Evolutionary conservation across 1,140 invertebrate genomes (phyloP).

Genomic region (Drosophila guanche): DNA sequence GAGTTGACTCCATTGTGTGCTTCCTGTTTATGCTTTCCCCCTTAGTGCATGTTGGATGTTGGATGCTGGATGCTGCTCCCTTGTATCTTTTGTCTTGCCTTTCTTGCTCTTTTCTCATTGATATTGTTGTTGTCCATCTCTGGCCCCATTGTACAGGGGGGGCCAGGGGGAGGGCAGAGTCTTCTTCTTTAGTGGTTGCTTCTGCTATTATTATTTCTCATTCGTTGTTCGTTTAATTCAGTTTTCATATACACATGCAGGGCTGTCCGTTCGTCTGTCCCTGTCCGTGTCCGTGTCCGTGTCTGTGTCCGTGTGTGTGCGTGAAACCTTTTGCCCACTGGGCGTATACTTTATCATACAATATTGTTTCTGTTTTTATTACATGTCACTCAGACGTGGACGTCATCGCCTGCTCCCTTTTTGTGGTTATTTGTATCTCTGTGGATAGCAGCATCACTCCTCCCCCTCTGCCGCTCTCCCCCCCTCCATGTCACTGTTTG

Average conservation of each 20-base stretch:
- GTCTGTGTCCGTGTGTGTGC: slow-evolving; percentile 28
- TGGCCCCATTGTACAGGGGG: no score
- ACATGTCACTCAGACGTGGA: slow-evolving; percentile 78
- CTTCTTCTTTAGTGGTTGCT: background rate
- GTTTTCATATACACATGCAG: slow-evolving; percentile 74
- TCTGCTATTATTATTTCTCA: slow-evolving; percentile 71
- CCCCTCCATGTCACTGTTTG: no score
- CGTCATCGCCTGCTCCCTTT: slow-evolving; percentile 39
- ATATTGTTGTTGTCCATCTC: slow-evolving; percentile 37
- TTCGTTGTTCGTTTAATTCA: slow-evolving; percentile 82
- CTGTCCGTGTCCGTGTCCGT: slow-evolving; percentile 12
- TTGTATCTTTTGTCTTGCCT: slow-evolving; percentile 77
- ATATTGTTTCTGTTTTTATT: slow-evolving; percentile 80
- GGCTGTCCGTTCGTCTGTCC: no score
- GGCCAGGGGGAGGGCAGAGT: no score
- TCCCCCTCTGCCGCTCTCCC: no score
- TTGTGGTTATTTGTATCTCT: slow-evolving; percentile 45
- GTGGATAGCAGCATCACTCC: slow-evolving; percentile 8
- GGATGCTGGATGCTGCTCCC: slow-evolving; percentile 32
- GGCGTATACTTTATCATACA: slow-evolving; percentile 82
- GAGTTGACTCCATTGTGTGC: slow-evolving; percentile 80
- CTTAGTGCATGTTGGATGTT: slow-evolving; percentile 45
- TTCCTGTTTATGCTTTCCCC: slow-evolving; percentile 73
- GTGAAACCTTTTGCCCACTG: slow-evolving; percentile 66
- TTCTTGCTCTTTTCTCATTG: slow-evolving; percentile 57